These are phyloP conservation scores for Aquatica leii DNA, from an alignment of 2,888 invertebrate genomes.

Conservation along the genomic window DNA sequence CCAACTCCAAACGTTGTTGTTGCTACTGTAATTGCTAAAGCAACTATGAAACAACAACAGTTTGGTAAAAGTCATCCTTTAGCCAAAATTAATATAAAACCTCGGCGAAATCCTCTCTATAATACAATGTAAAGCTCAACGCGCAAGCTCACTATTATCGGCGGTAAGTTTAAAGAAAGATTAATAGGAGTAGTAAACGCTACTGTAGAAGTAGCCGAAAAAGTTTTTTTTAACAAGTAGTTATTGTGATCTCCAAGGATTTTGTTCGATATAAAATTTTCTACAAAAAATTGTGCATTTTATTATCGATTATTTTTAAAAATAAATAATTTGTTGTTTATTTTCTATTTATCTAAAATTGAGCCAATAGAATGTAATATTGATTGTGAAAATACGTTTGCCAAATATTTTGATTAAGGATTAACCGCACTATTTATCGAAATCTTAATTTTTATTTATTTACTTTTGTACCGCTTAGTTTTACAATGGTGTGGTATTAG, in stretches of 20 bases:
- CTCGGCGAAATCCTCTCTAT: constrained; percentile 82
- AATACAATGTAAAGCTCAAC: constrained; percentile 80
- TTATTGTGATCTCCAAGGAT: constrained; percentile 10
- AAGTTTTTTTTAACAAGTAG: too few relatives aligned
- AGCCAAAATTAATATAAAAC: constrained; percentile 83
- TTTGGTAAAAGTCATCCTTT: constrained; percentile 93
- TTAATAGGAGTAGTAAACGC: neutral
- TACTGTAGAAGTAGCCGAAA: neutral
- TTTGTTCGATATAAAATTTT: neutral
- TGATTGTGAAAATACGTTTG: constrained; percentile 18
- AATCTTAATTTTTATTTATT: too few relatives aligned
- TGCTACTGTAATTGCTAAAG: constrained; percentile 74
- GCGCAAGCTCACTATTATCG: constrained; percentile 26
- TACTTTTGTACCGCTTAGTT: too few relatives aligned
- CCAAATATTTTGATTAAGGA: constrained; percentile 23
- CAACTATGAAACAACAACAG: constrained; percentile 83
- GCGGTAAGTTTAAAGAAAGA: neutral
- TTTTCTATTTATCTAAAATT: constrained; percentile 1
- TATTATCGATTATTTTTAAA: neutral
- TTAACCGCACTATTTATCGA: too few relatives aligned
- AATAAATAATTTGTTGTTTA: neutral
- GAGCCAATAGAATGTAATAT: neutral
- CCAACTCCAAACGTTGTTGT: constrained; percentile 65
- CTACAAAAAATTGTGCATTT: constrained; percentile 3
- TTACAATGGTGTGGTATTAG: neutral